Evolutionary conservation across 2,888 invertebrate species (phyloP).

Genomic region (Monopis laevigella): DNA sequence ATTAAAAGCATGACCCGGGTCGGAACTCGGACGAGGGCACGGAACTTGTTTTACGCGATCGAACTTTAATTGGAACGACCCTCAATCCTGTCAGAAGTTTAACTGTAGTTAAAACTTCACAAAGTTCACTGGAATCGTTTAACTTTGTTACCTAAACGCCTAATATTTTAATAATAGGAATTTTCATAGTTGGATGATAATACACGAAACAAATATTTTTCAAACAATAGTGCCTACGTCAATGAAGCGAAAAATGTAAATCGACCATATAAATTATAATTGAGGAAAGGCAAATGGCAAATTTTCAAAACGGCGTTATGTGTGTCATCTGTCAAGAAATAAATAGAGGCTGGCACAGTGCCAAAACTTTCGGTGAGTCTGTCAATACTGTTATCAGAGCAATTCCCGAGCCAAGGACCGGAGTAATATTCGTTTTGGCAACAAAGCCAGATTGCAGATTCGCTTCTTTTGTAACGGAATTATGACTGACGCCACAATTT

Average conservation of each 20-base stretch:
- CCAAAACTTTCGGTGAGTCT: conserved; percentile 11
- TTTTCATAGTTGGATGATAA: neutral
- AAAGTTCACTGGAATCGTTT: neutral
- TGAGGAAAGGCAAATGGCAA: conserved; percentile 13
- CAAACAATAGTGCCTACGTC: conserved; percentile 1
- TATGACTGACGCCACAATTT: conserved; percentile 5
- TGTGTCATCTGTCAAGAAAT: conserved; percentile 18
- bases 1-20: conserved; percentile 42
- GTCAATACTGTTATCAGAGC: conserved; percentile 12
- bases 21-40: conserved; percentile 20
- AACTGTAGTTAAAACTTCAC: conserved; percentile 2
- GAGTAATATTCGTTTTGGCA: conserved; percentile 10
- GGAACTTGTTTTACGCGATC: conserved; percentile 39
- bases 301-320: conserved; percentile 11
- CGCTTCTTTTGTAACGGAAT: conserved; percentile 9
- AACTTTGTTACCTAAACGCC: neutral
- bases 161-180: neutral
- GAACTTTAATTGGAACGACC: conserved; percentile 42
- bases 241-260: conserved; percentile 5
- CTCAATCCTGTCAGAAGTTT: conserved; percentile 5
- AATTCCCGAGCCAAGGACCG: conserved; percentile 10
- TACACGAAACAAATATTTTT: neutral
- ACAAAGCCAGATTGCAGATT: conserved; percentile 9
- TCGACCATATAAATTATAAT: conserved; percentile 10
- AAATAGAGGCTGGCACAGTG: conserved; percentile 10